Base-by-base conservation (phyloP, 1,140 invertebrate species). In the Aphelinus certus region DNA sequence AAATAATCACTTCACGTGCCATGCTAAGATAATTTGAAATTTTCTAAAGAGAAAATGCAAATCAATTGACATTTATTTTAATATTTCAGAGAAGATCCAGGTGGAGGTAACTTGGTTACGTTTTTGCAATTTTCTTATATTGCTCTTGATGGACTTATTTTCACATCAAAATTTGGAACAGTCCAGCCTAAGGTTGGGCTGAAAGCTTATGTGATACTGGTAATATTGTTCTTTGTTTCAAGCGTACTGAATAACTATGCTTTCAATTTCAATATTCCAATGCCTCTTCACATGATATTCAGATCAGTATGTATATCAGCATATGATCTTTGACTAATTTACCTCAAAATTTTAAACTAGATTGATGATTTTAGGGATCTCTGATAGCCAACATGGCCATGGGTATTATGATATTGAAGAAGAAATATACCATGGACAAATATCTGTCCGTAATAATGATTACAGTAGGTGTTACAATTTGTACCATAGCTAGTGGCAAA, bases 271-370 rank as follows among this genome's bases (percentile, higher is more conserved):
- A 98, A 99, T 83, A 98, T 99, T 82, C 94, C 98, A 0, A 98
- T 99, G 93, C 97, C 98, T 7, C 88, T 99, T 3, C 98, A 99
- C 84, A 98, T 99, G 94, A 99, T 99, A 84, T 99, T 99, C 84
- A 91, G 97, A 89, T 93, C 98, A 53, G 95, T 96, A 89, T 91
- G 93, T 92, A 78, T 75, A 48, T 73, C 5, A 73, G 43, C 46
- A 57, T 51, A 48, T 65, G 10, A 62, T 45, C 26, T 26, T 26
- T 26, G 26, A 26, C 26, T 26, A 26, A 26, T 26, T 26, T 26
- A 26, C 26, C 26, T 26, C 26, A 26, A 26, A 26, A 26, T 26
- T 26, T 26, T 26, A 26, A 26, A 26, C 26, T 26, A 26, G 26
- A 26, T 26, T 26, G 26, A 26, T 26, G 26, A 26, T 26, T 88